Evolutionary conservation across 1,140 invertebrate genomes (phyloP).

Genomic region (Spodoptera litura): DNA sequence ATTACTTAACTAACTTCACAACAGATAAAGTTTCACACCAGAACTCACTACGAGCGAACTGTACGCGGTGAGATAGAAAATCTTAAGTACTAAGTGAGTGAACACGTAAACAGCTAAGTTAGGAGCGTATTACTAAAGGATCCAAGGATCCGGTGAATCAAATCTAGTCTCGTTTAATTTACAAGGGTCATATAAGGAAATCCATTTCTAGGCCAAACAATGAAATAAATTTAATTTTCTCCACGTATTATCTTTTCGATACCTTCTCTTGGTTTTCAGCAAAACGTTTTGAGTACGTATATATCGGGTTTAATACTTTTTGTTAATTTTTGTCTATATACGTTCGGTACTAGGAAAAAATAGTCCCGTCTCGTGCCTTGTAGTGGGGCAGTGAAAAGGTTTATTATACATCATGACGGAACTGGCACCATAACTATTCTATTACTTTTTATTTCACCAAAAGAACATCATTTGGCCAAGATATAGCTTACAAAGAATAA

Average conservation of each 20-base stretch:
- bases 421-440: too few relatives aligned
- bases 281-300: too few relatives aligned
- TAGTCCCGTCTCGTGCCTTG: too few relatives aligned
- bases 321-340: too few relatives aligned
- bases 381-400: too few relatives aligned
- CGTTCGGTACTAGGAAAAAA: too few relatives aligned
- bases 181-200: constrained; percentile 55
- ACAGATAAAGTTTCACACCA: constrained; percentile 39
- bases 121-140: constrained; percentile 6
- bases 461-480: too few relatives aligned
- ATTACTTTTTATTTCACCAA: too few relatives aligned
- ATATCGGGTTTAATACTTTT: too few relatives aligned
- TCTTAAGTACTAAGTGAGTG: constrained; percentile 40
- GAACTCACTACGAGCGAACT: constrained; percentile 32
- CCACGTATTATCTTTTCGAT: constrained; percentile 49
- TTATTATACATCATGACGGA: too few relatives aligned
- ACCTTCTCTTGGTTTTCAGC: background rate
- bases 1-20: constrained; percentile 18
- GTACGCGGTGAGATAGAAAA: constrained; percentile 40
- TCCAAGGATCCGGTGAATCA: background rate
- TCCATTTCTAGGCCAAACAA: constrained; percentile 56
- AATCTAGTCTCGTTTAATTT: constrained; percentile 51
- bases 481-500: too few relatives aligned
- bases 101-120: constrained; percentile 44
- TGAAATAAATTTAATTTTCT: constrained; percentile 60